Percentiles rank a stretch among this genome's conserved stretches.
These are phyloP conservation scores for Rafetus swinhoei DNA, from an alignment of 2,113 vertebrate genomes.

Conservation along the genomic window DNA sequence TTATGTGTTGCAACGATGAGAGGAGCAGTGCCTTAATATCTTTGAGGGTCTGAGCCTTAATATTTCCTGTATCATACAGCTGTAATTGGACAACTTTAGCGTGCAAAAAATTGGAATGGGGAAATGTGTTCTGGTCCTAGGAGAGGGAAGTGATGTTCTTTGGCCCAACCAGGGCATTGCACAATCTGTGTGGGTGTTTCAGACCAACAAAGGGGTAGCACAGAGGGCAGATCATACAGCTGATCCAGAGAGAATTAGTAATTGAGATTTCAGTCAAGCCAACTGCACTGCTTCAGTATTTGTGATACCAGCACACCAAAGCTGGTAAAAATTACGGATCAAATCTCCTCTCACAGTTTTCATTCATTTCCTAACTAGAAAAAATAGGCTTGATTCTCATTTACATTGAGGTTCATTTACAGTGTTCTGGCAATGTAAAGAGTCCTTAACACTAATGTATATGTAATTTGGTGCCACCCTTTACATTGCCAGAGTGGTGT, in stretches of 20 bases:
- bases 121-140: neutral
- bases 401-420: neutral
- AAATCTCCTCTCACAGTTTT: neutral
- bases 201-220: neutral
- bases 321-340: neutral
- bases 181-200: neutral
- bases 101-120: neutral
- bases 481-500: neutral
- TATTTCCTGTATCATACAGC: neutral
- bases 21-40: neutral
- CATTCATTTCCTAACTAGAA: neutral
- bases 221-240: neutral
- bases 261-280: neutral
- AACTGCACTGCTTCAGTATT: neutral
- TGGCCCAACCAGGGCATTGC: neutral
- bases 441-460: neutral
- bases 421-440: neutral
- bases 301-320: neutral
- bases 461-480: neutral
- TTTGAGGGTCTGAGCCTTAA: neutral
- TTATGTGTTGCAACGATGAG: neutral
- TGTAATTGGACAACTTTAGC: neutral
- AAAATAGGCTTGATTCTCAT: neutral
- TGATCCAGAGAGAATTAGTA: neutral
- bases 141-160: neutral